Evolutionary conservation across 1,140 invertebrate genomes (phyloP), one percentile per base, ranked within the genome.

Genomic region (Condylostylus longicornis): DNA sequence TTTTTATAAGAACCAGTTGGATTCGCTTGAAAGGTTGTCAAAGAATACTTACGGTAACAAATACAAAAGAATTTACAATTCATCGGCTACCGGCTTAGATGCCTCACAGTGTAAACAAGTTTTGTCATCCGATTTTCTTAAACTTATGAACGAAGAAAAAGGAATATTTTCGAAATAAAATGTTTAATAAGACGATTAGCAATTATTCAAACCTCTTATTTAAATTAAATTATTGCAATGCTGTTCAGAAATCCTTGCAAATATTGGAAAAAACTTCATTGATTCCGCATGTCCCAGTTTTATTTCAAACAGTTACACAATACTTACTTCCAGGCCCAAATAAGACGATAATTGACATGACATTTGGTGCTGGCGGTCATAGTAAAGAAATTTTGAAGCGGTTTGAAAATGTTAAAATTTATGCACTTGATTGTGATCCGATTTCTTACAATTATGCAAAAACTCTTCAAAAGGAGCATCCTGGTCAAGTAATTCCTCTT

Each of bases 321-420:
- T 74, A 75, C 49, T 54, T 86, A 18, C 67, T 78, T 36, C 72
- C 76, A 2, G 47, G 59, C 38, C 59, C 71, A 27, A 62, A 70
- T 38, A 68, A 80, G 43, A 54, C 64, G 13, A 72, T 78, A 38
- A 66, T 91, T 31, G 87, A 91, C 51, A 87, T 89, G 83, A 96
- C 91, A 18, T 95, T 94, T 71, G 90, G 91, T 28, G 79, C 78
- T 37, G 91, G 91, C 18, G 89, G 89, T n/a, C 90, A 95, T 60
- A 71, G 79, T 43, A 61, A 63, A 42, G 62, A 66, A 12, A 64
- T 72, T 31, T 53, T 82, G 15, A 71, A 80, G 50, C 61, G 53
- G 28, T 59, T 65, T 19, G 57, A 71, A 1, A 65, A 75, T 33
- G 71, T 75, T 35, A 76, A 71, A 47, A 54, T 95, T 12, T 73